phyloP scores from a whole-genome alignment of 2,888 invertebrate species.

The Cosmia trapezina region DNA sequence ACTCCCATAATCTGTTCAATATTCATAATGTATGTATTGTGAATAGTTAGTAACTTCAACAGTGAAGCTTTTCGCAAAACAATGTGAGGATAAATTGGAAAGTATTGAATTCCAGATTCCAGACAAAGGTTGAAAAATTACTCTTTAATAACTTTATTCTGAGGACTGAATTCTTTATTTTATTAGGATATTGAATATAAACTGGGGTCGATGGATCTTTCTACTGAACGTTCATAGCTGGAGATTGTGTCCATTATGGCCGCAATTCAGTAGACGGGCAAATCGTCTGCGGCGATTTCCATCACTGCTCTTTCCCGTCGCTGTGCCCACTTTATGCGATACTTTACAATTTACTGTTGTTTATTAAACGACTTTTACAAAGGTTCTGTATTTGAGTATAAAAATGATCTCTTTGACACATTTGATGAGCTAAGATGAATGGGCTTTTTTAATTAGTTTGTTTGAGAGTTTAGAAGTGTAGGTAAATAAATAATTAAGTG shows the following conservation, averaged over 20 bases:
- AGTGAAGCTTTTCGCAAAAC: slow-evolving; percentile 10
- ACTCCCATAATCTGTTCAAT: slow-evolving; percentile 25
- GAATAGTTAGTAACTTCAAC: slow-evolving; percentile 7
- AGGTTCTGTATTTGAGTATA: neutral
- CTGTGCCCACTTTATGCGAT: slow-evolving; percentile 31
- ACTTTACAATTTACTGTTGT: slow-evolving; percentile 29
- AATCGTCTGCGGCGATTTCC: slow-evolving; percentile 53
- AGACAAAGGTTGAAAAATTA: slow-evolving; percentile 24
- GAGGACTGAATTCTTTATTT: slow-evolving; percentile 46
- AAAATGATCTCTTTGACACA: neutral
- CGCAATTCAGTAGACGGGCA: slow-evolving; percentile 51
- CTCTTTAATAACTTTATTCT: slow-evolving; percentile 22
- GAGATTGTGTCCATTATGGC: slow-evolving; percentile 57
- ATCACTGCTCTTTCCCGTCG: slow-evolving; percentile 39
- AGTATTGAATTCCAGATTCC: slow-evolving; percentile 19
- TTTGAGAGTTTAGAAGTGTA: neutral
- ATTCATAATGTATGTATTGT: slow-evolving; percentile 2
- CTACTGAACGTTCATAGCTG: slow-evolving; percentile 43
- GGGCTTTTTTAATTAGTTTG: neutral
- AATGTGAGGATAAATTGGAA: slow-evolving; percentile 18
- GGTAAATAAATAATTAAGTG: no score
- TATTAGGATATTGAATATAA: slow-evolving; percentile 59
- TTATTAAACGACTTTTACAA: slow-evolving; percentile 22
- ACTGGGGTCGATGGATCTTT: slow-evolving; percentile 39
- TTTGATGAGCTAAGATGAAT: neutral